These are phyloP conservation scores for Sinocyclocheilus anophthalmus DNA, from an alignment of 2,113 vertebrate genomes.

Conservation along the genomic window DNA sequence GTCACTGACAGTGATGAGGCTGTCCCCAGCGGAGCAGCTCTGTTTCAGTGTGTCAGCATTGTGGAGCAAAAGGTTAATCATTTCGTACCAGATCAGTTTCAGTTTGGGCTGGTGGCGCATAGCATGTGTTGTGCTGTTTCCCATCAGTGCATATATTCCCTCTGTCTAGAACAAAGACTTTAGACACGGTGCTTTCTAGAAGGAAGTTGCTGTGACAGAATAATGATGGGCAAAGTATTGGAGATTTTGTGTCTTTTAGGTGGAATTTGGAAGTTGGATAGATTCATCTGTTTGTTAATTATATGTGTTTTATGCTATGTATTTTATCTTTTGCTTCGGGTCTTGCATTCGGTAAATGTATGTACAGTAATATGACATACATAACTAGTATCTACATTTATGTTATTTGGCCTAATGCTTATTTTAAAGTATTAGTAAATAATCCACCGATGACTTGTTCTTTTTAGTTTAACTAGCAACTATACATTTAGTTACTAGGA, in stretches of 20 bases:
- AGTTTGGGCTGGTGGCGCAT: neutral
- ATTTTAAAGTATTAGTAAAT: neutral
- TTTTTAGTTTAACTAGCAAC: neutral
- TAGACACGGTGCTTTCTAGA: neutral
- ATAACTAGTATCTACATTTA: neutral
- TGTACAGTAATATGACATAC: neutral
- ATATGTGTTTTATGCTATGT: neutral
- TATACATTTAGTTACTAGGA: neutral
- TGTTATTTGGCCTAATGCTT: neutral
- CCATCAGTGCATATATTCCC: conserved; percentile 20
- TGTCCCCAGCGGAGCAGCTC: conserved; percentile 27
- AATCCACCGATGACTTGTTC: neutral
- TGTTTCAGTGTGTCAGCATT: conserved; percentile 32
- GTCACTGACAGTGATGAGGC: conserved; percentile 32
- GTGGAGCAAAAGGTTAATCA: neutral
- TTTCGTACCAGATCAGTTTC: neutral
- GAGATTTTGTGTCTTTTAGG: neutral
- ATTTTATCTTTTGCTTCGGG: neutral
- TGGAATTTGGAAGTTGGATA: neutral
- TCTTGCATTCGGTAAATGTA: neutral
- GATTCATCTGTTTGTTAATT: neutral
- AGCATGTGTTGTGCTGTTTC: neutral
- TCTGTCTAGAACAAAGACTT: conserved; percentile 33
- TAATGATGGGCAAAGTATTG: neutral
- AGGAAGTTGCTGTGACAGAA: conserved; percentile 15